Evolutionary conservation across 2,797 vertebrate species (phyloP).

Genomic region (Phaenicophaeus curvirostris): DNA sequence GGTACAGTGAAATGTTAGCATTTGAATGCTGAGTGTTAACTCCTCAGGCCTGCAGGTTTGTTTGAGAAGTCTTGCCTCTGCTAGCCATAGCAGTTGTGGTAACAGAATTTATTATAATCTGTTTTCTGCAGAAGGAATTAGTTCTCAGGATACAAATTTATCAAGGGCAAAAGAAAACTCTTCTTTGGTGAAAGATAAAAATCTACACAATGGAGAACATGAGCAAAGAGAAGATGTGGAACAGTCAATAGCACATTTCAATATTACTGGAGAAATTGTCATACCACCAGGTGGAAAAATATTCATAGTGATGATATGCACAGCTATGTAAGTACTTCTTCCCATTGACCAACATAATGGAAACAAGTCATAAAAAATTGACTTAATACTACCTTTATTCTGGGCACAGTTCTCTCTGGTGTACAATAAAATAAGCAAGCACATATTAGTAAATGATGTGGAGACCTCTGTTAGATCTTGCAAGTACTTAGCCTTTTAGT

Average conservation of each 20-base stretch:
- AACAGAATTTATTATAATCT: neutral
- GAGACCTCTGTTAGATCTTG: neutral
- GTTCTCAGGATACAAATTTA: neutral
- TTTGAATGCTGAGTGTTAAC: neutral
- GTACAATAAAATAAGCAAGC: neutral
- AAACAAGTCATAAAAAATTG: neutral
- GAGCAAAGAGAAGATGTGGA: neutral
- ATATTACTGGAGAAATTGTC: neutral
- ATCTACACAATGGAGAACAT: neutral
- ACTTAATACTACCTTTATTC: neutral
- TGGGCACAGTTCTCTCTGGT: neutral
- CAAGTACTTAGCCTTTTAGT: neutral
- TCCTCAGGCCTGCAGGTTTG: neutral
- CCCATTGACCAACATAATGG: neutral
- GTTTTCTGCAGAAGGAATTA: slow-evolving; percentile 6
- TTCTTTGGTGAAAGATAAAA: neutral
- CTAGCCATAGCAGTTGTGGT: neutral
- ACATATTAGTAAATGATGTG: neutral
- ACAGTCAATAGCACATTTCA: neutral
- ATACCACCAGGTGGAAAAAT: slow-evolving; percentile 70
- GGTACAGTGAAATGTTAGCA: slow-evolving; percentile 50
- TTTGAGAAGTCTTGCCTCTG: neutral
- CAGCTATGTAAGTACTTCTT: slow-evolving; percentile 70
- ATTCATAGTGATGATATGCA: slow-evolving; percentile 65
- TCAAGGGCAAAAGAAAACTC: neutral